phyloP scores from a whole-genome alignment of 1,140 invertebrate species.

The Cydia pomonella region DNA sequence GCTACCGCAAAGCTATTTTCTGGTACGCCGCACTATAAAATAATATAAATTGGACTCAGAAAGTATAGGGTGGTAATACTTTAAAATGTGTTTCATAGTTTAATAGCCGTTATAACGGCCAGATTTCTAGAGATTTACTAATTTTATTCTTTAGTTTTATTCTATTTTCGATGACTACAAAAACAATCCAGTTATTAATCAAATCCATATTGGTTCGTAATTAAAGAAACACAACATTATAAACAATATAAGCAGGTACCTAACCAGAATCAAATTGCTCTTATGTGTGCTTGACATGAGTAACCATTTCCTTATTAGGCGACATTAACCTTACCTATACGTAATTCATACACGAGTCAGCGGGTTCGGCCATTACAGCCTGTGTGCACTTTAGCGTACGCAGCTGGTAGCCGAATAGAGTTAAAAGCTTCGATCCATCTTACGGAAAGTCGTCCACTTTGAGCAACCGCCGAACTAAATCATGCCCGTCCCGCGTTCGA shows the following conservation, averaged over 20 bases:
- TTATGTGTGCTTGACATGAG: not conserved
- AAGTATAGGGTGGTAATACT: not conserved
- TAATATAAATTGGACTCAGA: constrained; percentile 20
- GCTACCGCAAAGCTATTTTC: constrained; percentile 19
- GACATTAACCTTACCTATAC: not conserved
- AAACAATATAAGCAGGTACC: not conserved
- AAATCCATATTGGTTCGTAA: no score
- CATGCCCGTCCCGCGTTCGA: constrained; percentile 50
- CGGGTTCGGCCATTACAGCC: constrained; percentile 50
- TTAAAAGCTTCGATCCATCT: constrained; percentile 74
- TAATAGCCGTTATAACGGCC: not conserved
- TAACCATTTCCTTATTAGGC: not conserved
- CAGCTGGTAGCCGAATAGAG: constrained; percentile 63
- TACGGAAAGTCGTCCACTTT: constrained; percentile 61
- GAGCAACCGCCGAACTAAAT: constrained; percentile 62
- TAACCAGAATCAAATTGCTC: not conserved
- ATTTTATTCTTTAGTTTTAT: not conserved
- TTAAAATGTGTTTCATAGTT: not conserved
- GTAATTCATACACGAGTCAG: constrained; percentile 39
- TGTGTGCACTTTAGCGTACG: constrained; percentile 55
- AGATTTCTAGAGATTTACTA: no score
- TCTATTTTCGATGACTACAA: not conserved
- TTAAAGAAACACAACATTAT: not conserved
- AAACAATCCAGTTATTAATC: not conserved
- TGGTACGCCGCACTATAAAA: constrained; percentile 17